Evolutionary conservation across 2,113 vertebrate genomes (phyloP), one percentile per base, ranked within the genome.

Genomic region (Cyrtonyx montezumae): DNA sequence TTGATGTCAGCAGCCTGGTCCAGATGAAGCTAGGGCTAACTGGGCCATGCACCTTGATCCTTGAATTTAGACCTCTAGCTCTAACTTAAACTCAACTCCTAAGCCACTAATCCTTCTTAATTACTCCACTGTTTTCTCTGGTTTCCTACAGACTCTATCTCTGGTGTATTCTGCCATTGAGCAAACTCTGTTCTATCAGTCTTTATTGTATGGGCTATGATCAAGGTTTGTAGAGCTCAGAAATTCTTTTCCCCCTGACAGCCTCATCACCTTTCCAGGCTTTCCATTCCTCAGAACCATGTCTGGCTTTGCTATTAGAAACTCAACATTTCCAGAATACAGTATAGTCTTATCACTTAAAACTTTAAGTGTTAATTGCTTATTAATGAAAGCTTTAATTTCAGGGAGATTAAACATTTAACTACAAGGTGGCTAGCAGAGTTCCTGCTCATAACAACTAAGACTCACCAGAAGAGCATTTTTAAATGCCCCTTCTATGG

Each of bases 321-420:
- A 20, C 23, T 53, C 53, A 69, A 46, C 67, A 55, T 79, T 90
- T 82, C 51, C 61, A 83, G 92, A 91, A 93, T 21, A 6, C 59
- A 51, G 69, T 80, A 86, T 94, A 53, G 42, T 62, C 62, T 92
- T 89, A 89, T 79, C 80, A 79, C 87, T 90, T 96, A 79, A 95
- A 97, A 96, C n/a, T 95, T 93, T 71, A 87, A 94, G 66, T 79
- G 77, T 58, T 96, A 94, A 95, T 95, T 97, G 66, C 62, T 88
- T 93, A 91, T 79, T 94, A 90, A 96, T 94, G 93, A 96, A 96
- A 96, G 94, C 42, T 94, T 94, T 65, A 94, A 94, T 94, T 93
- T 93, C 85, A 79, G 7, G 3, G 87, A 96, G 65, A 93, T 78
- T 74, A 95, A 97, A 96, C 48, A 75, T 94, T 86, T 87, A 95